Conservation (phyloP, 92 coral and sea anemone species). For the Epizoanthus fatuus region DNA sequence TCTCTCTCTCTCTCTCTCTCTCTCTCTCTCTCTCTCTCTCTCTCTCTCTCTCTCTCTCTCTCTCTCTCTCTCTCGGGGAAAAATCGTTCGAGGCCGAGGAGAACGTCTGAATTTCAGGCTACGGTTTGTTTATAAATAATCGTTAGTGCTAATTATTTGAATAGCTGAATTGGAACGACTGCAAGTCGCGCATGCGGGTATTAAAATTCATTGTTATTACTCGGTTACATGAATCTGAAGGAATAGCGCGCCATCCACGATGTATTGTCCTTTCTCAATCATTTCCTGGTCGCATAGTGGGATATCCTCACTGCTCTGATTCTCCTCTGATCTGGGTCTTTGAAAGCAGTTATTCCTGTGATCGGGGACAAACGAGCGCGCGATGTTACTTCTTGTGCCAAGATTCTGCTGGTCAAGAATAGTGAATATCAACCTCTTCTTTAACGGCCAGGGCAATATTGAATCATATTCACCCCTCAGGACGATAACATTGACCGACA, state of each 20-base stretch:
- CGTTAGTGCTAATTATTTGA: no score
- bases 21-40: no score
- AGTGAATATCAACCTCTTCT: constrained; percentile 57
- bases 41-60: no score
- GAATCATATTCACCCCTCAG: constrained; percentile 77
- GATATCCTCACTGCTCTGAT: constrained; percentile 44
- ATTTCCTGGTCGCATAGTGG: constrained; percentile 54
- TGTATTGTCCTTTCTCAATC: constrained; percentile 49
- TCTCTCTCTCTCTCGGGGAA: no score
- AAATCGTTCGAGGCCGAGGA: no score
- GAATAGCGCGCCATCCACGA: constrained; percentile 64
- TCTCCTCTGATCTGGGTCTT: constrained; percentile 55
- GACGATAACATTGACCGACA: constrained; percentile 64
- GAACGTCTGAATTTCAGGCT: no score
- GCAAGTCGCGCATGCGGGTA: background rate
- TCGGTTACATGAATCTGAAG: constrained; percentile 55
- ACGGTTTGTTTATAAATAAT: no score
- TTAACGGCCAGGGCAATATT: constrained; percentile 75
- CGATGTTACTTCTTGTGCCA: constrained; percentile 40
- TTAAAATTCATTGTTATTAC: constrained; percentile 14
- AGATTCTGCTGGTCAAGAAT: constrained; percentile 67
- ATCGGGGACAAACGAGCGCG: constrained; percentile 41
- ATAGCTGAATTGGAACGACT: no score
- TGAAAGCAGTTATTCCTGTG: constrained; percentile 36
- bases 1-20: no score